These are phyloP conservation scores for Catalaphyllia jardinei DNA, from an alignment of 64 coral and sea anemone genomes.

Conservation along the genomic window DNA sequence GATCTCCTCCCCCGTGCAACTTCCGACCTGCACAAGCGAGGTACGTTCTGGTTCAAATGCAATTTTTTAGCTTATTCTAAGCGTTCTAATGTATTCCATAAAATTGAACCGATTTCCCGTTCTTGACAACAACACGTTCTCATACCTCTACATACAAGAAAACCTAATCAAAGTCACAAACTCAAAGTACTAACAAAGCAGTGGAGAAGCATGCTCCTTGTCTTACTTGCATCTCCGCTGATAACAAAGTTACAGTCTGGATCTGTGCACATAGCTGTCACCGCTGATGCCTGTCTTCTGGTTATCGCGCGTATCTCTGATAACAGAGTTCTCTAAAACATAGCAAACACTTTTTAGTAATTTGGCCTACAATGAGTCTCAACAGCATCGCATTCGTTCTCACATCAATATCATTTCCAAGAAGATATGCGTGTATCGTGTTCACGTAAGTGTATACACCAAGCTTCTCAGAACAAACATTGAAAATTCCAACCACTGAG, in stretches of 20 bases:
- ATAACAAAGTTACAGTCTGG: conserved; percentile 83
- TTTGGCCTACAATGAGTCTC: too few species aligned
- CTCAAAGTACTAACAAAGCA: too few species aligned
- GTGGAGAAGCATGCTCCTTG: too few species aligned
- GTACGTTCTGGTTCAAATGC: too few species aligned
- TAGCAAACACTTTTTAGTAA: background rate
- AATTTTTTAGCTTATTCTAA: too few species aligned
- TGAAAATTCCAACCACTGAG: too few species aligned
- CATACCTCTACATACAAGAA: background rate
- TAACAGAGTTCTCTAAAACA: conserved; percentile 69
- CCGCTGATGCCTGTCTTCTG: conserved; percentile 84
- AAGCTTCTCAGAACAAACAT: too few species aligned
- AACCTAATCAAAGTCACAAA: background rate
- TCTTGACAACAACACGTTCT: background rate
- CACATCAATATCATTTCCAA: background rate
- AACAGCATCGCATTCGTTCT: background rate
- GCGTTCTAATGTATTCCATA: background rate
- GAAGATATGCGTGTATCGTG: background rate
- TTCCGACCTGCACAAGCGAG: too few species aligned
- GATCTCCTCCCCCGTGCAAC: too few species aligned
- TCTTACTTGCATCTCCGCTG: conserved; percentile 90
- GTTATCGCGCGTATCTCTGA: conserved; percentile 86
- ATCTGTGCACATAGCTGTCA: conserved; percentile 83
- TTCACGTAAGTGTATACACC: too few species aligned
- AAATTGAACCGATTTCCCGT: background rate